Evolutionary conservation across 2,797 vertebrate species (phyloP).

Genomic region (Euthynnus affinis): DNA sequence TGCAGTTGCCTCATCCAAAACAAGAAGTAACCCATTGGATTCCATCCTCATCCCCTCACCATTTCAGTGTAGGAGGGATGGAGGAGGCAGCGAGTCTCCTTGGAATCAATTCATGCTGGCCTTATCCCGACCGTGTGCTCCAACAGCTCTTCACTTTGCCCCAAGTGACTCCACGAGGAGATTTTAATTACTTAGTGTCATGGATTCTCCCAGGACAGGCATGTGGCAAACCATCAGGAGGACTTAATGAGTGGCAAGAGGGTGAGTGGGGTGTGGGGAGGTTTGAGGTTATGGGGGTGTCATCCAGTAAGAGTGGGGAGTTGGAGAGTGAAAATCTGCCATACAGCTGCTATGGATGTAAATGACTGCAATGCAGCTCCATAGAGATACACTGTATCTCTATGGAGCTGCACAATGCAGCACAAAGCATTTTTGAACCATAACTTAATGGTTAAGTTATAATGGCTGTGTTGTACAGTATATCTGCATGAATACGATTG

Average conservation of each 20-base stretch:
- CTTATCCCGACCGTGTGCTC: slow-evolving; percentile 7
- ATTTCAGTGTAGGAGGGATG: slow-evolving; percentile 3
- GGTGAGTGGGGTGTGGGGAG: slow-evolving; percentile 13
- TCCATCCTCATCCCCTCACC: not conserved
- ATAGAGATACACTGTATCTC: not conserved
- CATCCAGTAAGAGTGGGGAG: slow-evolving; percentile 14
- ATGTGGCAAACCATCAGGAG: slow-evolving; percentile 43
- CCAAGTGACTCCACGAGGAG: slow-evolving; percentile 50
- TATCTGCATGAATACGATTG: not conserved
- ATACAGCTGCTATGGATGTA: not conserved
- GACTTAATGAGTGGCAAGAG: slow-evolving; percentile 35
- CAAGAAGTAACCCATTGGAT: not conserved
- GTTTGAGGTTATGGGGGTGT: slow-evolving; percentile 24
- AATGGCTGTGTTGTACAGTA: not conserved
- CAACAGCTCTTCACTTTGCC: slow-evolving; percentile 24
- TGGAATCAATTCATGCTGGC: slow-evolving; percentile 32
- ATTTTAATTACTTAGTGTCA: slow-evolving; percentile 78
- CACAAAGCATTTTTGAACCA: no score
- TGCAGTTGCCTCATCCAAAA: not conserved
- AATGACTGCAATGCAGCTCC: not conserved
- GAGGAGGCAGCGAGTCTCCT: slow-evolving; percentile 18
- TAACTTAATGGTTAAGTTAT: not conserved
- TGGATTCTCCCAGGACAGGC: slow-evolving; percentile 58
- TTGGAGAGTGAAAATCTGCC: slow-evolving; percentile 12
- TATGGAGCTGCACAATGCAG: no score